Base-by-base conservation (phyloP, 2,888 invertebrate species). In the Biston betularia region DNA sequence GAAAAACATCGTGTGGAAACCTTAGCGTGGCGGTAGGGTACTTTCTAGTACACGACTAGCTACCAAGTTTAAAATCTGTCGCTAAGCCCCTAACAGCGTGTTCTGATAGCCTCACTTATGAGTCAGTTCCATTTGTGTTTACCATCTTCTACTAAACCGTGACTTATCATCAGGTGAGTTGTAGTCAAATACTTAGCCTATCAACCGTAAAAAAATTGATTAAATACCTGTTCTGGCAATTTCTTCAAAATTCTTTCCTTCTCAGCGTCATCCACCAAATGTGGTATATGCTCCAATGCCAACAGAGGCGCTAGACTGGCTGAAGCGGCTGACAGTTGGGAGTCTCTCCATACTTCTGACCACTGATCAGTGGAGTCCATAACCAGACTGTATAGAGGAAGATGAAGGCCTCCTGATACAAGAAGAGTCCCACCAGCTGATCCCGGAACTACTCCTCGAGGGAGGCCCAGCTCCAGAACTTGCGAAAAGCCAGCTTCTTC, bases 401-500 rank as follows among this genome's bases (percentile, higher is more conserved):
- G 87, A 49, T 95, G 95, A 11, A 96, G 89, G 52, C 96, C 96
- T 6, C 96, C 95, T 46, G 95, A 94, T 0, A 96, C 94, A 0
- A 95, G 84, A 0, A 96, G 89, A 1, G 94, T 94, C 0, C 96
- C 96, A 68, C 94, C 93, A 61, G 96, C 95, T 0, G 96, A 95
- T 0, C 96, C 96, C 0, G 96, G 95, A 0, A 96, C 95, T 0
- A 95, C 95, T 2, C 95, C 95, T 60, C 94, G 94, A 0, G 96
- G 96, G 0, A 96, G 91, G 70, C 95, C 95, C 0, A 96, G 89
- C 77, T 96, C 96, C 0, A 96, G 85, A 0, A 96, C 96, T 92
- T 96, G 96, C 0, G 96, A 96, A 80, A 95, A 96, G 0, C 96
- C 96, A 0, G 96, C 95, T 84, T 96, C 96, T 80, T 96, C 96